Evolutionary conservation across 1,140 invertebrate species (phyloP).

Genomic region (Sogatella furcifera): DNA sequence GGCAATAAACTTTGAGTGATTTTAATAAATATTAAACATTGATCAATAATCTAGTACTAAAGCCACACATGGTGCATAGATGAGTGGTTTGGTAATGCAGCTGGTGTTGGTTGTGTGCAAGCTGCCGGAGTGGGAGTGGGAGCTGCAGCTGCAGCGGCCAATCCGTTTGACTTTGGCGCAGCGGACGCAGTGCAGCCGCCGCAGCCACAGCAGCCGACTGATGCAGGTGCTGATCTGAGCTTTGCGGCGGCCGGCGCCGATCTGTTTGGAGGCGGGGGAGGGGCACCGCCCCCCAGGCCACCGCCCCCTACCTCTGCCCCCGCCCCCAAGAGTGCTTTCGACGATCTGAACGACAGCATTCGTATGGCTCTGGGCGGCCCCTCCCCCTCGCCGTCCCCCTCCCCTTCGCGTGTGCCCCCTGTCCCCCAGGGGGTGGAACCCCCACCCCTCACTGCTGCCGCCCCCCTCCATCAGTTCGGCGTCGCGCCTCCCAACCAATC

Average conservation of each 20-base stretch:
- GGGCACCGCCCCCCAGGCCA: constrained; percentile 21
- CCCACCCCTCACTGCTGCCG: not conserved
- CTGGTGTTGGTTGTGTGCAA: constrained; percentile 25
- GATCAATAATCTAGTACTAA: too few relatives aligned
- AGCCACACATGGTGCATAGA: not conserved
- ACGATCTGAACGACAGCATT: constrained; percentile 59
- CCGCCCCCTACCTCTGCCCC: constrained; percentile 39
- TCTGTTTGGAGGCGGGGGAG: constrained; percentile 34
- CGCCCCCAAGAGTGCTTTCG: constrained; percentile 51
- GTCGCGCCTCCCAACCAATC: constrained; percentile 42
- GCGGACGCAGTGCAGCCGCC: not conserved
- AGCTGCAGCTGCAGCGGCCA: constrained; percentile 10
- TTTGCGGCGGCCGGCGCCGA: constrained; percentile 33
- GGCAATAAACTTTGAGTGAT: too few relatives aligned
- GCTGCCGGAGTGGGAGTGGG: constrained; percentile 23
- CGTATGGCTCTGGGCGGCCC: constrained; percentile 53
- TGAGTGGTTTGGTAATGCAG: not conserved
- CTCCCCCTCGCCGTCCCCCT: constrained; percentile 13
- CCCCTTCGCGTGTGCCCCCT: constrained; percentile 13
- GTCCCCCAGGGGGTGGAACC: too few relatives aligned
- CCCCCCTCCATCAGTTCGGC: constrained; percentile 25
- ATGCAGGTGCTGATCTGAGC: constrained; percentile 29
- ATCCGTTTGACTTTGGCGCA: constrained; percentile 25
- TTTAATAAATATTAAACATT: too few relatives aligned
- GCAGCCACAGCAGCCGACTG: not conserved